Base-by-base conservation (phyloP, 1,140 invertebrate species). In the Zaprionus inermis region DNA sequence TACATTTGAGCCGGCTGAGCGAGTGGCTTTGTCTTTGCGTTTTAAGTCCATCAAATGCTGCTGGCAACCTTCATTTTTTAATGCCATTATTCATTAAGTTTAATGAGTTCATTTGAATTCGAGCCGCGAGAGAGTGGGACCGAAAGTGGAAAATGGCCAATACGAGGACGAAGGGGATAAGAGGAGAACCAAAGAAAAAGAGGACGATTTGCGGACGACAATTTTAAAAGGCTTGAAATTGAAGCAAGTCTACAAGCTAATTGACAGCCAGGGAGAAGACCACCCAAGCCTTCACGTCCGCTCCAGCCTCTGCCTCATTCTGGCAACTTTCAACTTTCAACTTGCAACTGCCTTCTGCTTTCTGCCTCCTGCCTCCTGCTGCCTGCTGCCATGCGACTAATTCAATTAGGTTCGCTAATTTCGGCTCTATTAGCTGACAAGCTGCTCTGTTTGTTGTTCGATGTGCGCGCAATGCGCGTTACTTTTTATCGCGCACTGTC, bases 211-310 rank as follows among this genome's bases (percentile, higher is more conserved):
- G 81, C 63, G 73, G 73, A 72, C 49, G 73, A 41, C 71, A 78
- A 82, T 82, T 88, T 82, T 76, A 79, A 88, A 88, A 86, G 82
- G 82, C 83, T 88, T 82, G 83, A 79, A 79, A 61, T 64, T 55
- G 76, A 72, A 54, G 79, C 81, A 78, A 81, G 77, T 69, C 71
- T 79, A 63, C 81, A 54, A 67, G 75, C 82, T 86, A 86, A 88
- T 86, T 86, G 82, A 82, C 82, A 88, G 24, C 24, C 24, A 57
- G 44, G 58, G 34, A 69, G 44, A 16, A 30, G 10, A 11, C 36
- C 36, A 38, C 5, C 36, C n/a, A 38, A n/a, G 44, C 44, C 44
- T 18, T 46, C n/a, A 16, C 16, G 44, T 46, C n/a, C n/a, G 10
- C 16, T 28, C 24, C 24, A 28, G 24, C 24, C 5, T 14, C 9